These are phyloP conservation scores for Serinus canaria DNA, from an alignment of 2,113 vertebrate genomes.

Conservation along the genomic window DNA sequence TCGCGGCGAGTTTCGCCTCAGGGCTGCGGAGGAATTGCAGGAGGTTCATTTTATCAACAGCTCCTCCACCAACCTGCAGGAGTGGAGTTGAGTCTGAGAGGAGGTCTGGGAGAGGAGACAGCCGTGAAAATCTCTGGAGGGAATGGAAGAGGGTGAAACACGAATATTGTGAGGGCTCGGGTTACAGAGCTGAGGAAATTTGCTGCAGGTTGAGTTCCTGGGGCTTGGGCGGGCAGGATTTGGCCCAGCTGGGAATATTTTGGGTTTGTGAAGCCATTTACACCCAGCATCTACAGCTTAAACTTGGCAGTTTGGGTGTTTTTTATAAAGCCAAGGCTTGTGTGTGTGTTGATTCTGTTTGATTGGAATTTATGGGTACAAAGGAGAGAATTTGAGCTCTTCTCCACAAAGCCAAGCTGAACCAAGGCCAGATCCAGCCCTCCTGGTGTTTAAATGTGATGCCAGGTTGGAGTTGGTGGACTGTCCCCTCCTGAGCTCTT, in stretches of 20 bases:
- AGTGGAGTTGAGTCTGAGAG: not conserved
- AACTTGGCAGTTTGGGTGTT: not conserved
- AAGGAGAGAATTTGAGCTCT: not conserved
- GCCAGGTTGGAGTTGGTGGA: not conserved
- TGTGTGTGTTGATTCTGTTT: not conserved
- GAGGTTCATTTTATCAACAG: conserved; percentile 2
- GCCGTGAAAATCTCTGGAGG: not conserved
- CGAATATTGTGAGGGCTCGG: not conserved
- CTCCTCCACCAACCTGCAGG: not conserved
- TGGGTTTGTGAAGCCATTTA: not conserved
- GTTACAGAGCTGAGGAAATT: not conserved
- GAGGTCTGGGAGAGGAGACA: not conserved
- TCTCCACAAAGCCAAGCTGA: not conserved
- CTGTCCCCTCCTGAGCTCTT: not conserved
- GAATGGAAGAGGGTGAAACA: not conserved
- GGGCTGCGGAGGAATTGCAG: not conserved
- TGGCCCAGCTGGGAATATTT: not conserved
- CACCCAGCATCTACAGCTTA: accelerated
- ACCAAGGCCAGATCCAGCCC: not conserved
- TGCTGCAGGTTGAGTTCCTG: not conserved
- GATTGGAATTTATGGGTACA: not conserved
- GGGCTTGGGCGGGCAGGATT: not conserved
- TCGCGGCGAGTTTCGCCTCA: not conserved
- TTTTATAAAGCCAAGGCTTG: not conserved
- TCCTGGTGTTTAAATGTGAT: not conserved